Percentiles rank a stretch among this genome's conserved stretches.
phyloP scores from a whole-genome alignment of 2,113 vertebrate genomes.

The Paraplagusia blochii region DNA sequence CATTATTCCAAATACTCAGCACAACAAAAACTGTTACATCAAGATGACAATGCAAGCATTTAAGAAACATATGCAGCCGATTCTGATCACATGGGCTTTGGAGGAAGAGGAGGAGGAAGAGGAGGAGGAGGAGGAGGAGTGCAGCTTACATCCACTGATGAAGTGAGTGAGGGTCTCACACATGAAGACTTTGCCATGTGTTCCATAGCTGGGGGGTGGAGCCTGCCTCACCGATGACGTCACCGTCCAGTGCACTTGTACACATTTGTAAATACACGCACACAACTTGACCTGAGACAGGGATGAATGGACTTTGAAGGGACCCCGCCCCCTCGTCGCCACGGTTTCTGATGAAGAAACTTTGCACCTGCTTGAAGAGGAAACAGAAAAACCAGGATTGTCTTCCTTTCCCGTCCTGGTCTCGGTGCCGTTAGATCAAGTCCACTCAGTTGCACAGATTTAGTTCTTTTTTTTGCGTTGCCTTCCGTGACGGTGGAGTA shows the following conservation, averaged over 20 bases:
- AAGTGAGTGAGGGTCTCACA: constrained; percentile 15
- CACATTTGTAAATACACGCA: constrained; percentile 64
- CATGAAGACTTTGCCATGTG: constrained; percentile 20
- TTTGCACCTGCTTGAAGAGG: constrained; percentile 59
- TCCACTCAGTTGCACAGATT: constrained; percentile 61
- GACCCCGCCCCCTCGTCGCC: constrained; percentile 15
- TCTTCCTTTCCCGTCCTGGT: constrained; percentile 54
- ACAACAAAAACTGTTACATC: constrained; percentile 14
- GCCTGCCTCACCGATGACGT: constrained; percentile 33
- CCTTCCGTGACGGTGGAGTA: constrained; percentile 59
- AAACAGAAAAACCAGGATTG: constrained; percentile 51
- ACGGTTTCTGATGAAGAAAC: constrained; percentile 46
- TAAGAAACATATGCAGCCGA: constrained; percentile 25
- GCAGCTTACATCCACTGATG: constrained; percentile 11
- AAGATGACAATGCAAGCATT: constrained; percentile 19
- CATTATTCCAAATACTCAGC: constrained; percentile 23
- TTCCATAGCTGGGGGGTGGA: constrained; percentile 4
- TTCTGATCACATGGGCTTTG: constrained; percentile 25
- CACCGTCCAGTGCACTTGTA: constrained; percentile 28
- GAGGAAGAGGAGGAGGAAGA: constrained; percentile 6
- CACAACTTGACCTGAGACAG: constrained; percentile 53
- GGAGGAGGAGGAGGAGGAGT: constrained; percentile 9
- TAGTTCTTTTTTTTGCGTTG: constrained; percentile 55
- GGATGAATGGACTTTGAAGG: constrained; percentile 56
- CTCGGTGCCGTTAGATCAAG: constrained; percentile 47